Evolutionary conservation across 2,888 invertebrate species (phyloP).

Genomic region (Lepidochrysops patricia): DNA sequence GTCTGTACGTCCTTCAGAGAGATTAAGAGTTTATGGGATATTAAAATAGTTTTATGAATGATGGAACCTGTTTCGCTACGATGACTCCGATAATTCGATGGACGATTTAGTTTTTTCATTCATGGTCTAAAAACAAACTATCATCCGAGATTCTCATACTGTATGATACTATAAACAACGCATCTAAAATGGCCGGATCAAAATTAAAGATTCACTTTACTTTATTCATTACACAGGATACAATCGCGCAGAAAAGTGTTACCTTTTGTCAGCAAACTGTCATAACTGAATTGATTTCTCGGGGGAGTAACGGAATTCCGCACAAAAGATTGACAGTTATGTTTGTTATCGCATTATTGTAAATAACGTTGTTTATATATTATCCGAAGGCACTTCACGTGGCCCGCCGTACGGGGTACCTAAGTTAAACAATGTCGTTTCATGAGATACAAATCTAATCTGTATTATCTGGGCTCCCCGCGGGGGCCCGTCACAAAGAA

Average conservation of each 20-base stretch:
- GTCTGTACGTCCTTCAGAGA: conserved; percentile 64
- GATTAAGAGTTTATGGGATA: conserved; percentile 67
- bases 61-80: conserved; percentile 52
- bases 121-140: neutral
- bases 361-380: conserved; percentile 68
- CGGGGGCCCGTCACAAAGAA: conserved; percentile 64
- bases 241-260: neutral
- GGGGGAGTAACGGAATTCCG: neutral
- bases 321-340: conserved; percentile 7
- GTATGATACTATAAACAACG: neutral
- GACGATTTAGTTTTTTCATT: conserved; percentile 31
- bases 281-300: conserved; percentile 23
- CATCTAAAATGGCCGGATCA: neutral
- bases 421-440: conserved; percentile 64
- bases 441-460: conserved; percentile 69
- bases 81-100: conserved; percentile 14
- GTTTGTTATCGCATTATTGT: conserved; percentile 54
- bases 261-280: neutral
- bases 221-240: neutral
- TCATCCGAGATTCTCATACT: neutral
- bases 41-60: conserved; percentile 71
- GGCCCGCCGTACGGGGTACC: conserved; percentile 43
- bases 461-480: conserved; percentile 62
- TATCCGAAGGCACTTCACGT: conserved; percentile 54
- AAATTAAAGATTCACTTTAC: neutral